These are phyloP conservation scores for Enteromius fasciolatus DNA, from an alignment of 2,797 vertebrate species.

Conservation along the genomic window DNA sequence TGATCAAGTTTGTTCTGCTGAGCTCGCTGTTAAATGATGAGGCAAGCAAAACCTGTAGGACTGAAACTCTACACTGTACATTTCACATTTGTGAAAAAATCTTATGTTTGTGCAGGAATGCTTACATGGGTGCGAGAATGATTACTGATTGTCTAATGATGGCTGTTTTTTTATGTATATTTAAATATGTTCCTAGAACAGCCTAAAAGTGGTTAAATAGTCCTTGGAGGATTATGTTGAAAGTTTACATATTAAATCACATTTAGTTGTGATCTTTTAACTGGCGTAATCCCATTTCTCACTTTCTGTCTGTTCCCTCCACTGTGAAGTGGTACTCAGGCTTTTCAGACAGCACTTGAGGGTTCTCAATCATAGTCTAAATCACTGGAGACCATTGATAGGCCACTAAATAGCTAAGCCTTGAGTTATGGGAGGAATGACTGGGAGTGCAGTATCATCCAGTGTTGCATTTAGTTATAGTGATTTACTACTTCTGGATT, in stretches of 20 bases:
- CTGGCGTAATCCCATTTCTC: background rate
- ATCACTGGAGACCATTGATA: background rate
- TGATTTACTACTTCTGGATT: conserved; percentile 5
- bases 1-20: background rate
- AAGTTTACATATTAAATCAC: conserved; percentile 4
- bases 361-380: background rate
- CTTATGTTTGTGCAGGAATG: background rate
- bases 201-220: background rate
- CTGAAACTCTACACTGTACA: conserved; percentile 3
- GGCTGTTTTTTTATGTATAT: background rate
- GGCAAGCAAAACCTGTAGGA: conserved; percentile 1
- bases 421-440: conserved; percentile 8
- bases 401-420: background rate
- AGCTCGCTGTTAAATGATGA: conserved; percentile 1
- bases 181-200: background rate
- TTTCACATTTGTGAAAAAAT: conserved; percentile 6
- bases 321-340: conserved; percentile 2
- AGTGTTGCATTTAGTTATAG: conserved; percentile 4
- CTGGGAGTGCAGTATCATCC: background rate
- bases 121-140: background rate
- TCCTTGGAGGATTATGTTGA: background rate
- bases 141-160: background rate
- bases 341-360: conserved; percentile 9
- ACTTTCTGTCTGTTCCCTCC: background rate
- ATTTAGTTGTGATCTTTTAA: background rate